Base-by-base conservation (phyloP, 2,888 invertebrate genomes). In the Drosophila neotestacea region DNA sequence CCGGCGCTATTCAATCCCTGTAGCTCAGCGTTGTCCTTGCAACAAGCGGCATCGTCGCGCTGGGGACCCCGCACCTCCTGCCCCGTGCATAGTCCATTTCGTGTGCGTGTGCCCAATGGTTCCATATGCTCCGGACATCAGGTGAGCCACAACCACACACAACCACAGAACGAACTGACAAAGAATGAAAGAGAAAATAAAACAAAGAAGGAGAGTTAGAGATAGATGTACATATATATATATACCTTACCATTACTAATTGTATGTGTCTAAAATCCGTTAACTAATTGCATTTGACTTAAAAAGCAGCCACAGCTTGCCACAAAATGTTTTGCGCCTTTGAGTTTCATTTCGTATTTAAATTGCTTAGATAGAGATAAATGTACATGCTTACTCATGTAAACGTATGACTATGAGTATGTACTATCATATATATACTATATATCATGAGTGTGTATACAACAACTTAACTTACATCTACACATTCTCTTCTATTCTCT, bases 71-170 rank as follows among this genome's bases (percentile, higher is more conserved):
- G 93, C 82, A 92, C 93, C 79, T 92, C 93, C 70, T 93, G 93
- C 88, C 93, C 93, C 75, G 92, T 93, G 78, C 93, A 93, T 89
- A 93, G 93, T 90, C 93, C 93, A 76, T 93, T 93, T 88, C 91
- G 93, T 77, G 92, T 92, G 73, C 92, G 93, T 74, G 92, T 92
- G 79, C 93, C 93, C 73, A 93, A 93, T 78, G 93, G 93, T 85
- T 92, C 92, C 60, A 92, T 93, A 78, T 93, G 93, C 85, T 93
- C 93, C 76, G 93, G 93, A 92, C 93, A 93, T 88, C 93, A 93
- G 93, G 93, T 92, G 92, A 92, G 80, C 58, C 62, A 42, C 44
- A 30, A 7, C 5, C 30, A 47, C 41, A 58, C 44, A 58, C 44
- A 50, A 30, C 30, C 36, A 30, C 48, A 46, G 46, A 50, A 46